A percentile compares a stretch with the other conserved stretches of the same genome.
Conservation (phyloP, 2,797 vertebrate species). For the Chaunax sp. region DNA sequence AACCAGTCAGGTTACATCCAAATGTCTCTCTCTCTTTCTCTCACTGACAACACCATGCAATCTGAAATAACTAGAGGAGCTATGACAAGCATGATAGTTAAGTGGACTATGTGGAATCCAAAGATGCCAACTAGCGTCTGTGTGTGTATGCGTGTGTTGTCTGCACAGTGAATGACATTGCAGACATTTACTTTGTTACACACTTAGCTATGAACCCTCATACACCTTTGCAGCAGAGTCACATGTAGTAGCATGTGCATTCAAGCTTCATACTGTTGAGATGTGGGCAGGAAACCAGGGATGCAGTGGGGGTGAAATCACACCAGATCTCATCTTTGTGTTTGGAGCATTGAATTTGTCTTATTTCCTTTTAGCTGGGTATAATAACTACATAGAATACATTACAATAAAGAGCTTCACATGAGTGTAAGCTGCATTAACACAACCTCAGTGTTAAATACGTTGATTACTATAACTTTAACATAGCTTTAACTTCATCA, state of each 20-base stretch:
- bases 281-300: constrained; percentile 21
- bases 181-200: constrained; percentile 25
- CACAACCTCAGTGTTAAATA: neutral
- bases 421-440: neutral
- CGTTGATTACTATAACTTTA: no score
- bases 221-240: constrained; percentile 31
- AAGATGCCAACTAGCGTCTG: constrained; percentile 32
- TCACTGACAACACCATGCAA: constrained; percentile 13
- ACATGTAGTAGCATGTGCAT: constrained; percentile 35
- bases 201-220: constrained; percentile 5
- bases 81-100: constrained; percentile 40
- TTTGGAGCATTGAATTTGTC: constrained; percentile 13
- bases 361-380: neutral
- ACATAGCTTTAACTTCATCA: no score
- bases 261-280: constrained; percentile 8
- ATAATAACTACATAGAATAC: neutral
- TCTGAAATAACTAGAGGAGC: constrained; percentile 48
- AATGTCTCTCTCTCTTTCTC: constrained; percentile 22
- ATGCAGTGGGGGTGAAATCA: constrained; percentile 29
- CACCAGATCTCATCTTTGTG: constrained; percentile 20
- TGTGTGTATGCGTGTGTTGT: constrained; percentile 3
- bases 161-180: constrained; percentile 19
- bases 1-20: constrained; percentile 57
- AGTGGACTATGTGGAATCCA: constrained; percentile 32
- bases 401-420: neutral